Percentiles rank a stretch among this genome's conserved stretches.
These are phyloP conservation scores for Xestia xanthographa DNA, from an alignment of 2,888 invertebrate species.

Conservation along the genomic window DNA sequence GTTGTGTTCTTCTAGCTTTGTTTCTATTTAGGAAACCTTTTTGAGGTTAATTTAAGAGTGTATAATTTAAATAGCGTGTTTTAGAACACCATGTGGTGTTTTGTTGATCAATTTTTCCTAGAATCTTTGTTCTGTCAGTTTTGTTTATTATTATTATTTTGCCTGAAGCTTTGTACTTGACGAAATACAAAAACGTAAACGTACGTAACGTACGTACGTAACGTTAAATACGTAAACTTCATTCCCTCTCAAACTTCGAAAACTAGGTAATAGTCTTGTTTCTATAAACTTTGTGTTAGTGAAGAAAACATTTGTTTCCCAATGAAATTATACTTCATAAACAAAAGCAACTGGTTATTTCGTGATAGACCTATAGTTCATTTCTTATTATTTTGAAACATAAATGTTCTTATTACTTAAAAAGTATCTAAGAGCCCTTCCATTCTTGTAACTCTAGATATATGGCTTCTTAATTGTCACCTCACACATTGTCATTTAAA, in stretches of 20 bases:
- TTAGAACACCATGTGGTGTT: constrained; percentile 47
- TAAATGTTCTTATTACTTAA: background rate
- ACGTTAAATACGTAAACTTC: too few species aligned
- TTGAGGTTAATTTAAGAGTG: constrained; percentile 7
- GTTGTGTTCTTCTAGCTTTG: constrained; percentile 68
- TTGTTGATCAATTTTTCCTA: background rate
- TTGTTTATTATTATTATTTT: constrained; percentile 28
- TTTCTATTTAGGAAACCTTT: constrained; percentile 25
- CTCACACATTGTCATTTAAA: background rate
- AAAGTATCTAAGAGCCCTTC: too few species aligned
- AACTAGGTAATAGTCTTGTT: background rate
- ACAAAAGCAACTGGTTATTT: background rate
- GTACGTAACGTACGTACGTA: too few species aligned
- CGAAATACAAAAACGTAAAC: too few species aligned
- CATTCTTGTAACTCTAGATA: background rate
- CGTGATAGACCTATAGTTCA: background rate
- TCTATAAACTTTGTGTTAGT: background rate
- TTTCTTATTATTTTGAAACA: background rate
- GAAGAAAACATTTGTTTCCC: background rate
- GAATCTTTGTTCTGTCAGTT: constrained; percentile 19
- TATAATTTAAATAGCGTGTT: background rate
- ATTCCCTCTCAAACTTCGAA: background rate
- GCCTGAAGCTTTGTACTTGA: background rate
- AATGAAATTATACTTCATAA: background rate
- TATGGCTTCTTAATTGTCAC: constrained; percentile 34